Conservation (phyloP, 2,888 invertebrate species). For the Idaea biselata region DNA sequence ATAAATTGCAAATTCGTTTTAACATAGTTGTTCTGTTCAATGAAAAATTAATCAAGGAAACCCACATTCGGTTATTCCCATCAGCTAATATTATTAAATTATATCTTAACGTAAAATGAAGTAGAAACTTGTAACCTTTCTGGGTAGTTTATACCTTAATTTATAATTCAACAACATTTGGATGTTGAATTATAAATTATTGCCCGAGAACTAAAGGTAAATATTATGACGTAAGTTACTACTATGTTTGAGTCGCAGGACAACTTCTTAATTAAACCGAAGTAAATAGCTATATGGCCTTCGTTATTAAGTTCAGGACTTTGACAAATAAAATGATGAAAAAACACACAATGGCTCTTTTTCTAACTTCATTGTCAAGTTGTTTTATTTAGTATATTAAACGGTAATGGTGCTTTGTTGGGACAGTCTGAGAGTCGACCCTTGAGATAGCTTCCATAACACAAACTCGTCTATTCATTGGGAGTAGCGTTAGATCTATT, state of each 20-base stretch:
- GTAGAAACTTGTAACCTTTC: not conserved
- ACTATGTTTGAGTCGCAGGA: not conserved
- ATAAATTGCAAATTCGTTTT: too few species aligned
- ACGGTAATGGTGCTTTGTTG: slow-evolving; percentile 52
- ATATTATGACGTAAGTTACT: not conserved
- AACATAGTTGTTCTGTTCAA: too few species aligned
- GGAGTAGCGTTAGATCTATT: slow-evolving; percentile 46
- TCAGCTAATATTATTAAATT: too few species aligned
- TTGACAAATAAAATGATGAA: slow-evolving; percentile 1
- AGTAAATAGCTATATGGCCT: not conserved
- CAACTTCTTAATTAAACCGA: not conserved
- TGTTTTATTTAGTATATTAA: slow-evolving; percentile 47
- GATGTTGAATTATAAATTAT: not conserved
- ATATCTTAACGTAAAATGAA: not conserved
- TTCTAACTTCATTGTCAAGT: slow-evolving; percentile 19
- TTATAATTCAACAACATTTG: not conserved
- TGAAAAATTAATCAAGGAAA: too few species aligned
- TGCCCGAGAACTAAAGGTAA: not conserved
- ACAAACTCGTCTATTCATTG: slow-evolving; percentile 48
- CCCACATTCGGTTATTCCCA: too few species aligned
- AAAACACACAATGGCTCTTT: not conserved
- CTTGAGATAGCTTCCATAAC: slow-evolving; percentile 44
- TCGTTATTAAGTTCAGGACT: not conserved
- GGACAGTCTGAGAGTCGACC: slow-evolving; percentile 41
- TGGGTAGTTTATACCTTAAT: not conserved